phyloP scores from a whole-genome alignment of 2,888 invertebrate species.

The Caenorhabditis afra region DNA sequence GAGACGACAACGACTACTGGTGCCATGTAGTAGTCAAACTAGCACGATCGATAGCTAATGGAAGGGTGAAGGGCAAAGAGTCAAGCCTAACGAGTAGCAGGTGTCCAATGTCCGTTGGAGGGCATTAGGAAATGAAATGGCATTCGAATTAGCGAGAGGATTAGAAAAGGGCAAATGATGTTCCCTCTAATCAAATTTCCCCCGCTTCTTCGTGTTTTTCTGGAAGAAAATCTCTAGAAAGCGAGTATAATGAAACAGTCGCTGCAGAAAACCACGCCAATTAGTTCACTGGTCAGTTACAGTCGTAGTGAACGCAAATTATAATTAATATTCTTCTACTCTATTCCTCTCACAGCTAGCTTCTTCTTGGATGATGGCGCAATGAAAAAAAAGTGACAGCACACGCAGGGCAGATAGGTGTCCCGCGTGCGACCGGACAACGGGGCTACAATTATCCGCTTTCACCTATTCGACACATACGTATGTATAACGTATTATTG shows the following conservation, averaged over 20 bases:
- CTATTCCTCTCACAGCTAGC: neutral
- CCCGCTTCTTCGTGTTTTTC: too few species aligned
- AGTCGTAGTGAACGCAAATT: conserved; percentile 9
- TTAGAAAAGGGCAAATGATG: too few species aligned
- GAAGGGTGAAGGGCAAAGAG: neutral
- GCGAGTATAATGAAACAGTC: too few species aligned
- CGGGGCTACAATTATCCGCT: conserved; percentile 38
- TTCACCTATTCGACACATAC: conserved; percentile 30
- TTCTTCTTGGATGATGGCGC: conserved; percentile 23
- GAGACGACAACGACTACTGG: neutral
- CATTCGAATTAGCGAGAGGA: too few species aligned
- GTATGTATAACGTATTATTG: conserved; percentile 23
- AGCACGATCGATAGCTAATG: neutral
- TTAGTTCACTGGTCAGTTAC: conserved; percentile 7
- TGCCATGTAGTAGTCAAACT: conserved; percentile 3
- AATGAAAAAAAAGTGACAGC: conserved; percentile 41
- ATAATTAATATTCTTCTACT: neutral
- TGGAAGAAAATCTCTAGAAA: too few species aligned
- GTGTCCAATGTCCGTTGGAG: too few species aligned
- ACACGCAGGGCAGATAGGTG: conserved; percentile 6
- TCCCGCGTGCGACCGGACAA: neutral
- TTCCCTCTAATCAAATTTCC: too few species aligned
- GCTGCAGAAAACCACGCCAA: neutral
- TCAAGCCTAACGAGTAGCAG: neutral
- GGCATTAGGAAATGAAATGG: too few species aligned